Conservation (phyloP, 2,797 vertebrate genomes). For the Microctenopoma stevenorrisi region DNA sequence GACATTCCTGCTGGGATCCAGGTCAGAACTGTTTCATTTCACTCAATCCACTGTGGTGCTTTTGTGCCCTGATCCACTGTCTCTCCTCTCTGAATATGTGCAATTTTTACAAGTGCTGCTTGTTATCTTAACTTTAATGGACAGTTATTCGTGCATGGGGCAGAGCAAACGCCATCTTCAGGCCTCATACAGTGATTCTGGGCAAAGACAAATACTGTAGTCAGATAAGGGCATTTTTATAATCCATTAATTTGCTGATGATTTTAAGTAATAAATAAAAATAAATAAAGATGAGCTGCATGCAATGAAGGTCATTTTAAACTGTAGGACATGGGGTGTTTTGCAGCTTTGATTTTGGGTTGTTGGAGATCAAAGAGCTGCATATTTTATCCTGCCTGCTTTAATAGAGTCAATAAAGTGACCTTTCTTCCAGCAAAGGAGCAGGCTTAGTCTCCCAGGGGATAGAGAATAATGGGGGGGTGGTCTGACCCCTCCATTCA, state of each 20-base stretch:
- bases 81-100: slow-evolving; percentile 38
- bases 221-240: not conserved
- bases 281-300: not conserved
- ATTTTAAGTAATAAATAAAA: not conserved
- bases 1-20: slow-evolving; percentile 96
- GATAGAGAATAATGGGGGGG: slow-evolving; percentile 26
- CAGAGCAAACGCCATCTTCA: slow-evolving; percentile 19
- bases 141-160: slow-evolving; percentile 17
- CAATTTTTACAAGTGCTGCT: slow-evolving; percentile 39
- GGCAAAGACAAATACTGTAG: not conserved
- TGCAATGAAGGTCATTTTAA: slow-evolving; percentile 3
- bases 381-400: slow-evolving; percentile 61
- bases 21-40: slow-evolving; percentile 74
- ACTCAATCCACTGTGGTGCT: slow-evolving; percentile 32
- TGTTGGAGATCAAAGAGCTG: slow-evolving; percentile 30
- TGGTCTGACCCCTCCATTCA: slow-evolving; percentile 48
- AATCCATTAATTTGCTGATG: not conserved
- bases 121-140: slow-evolving; percentile 43
- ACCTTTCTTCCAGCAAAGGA: slow-evolving; percentile 62
- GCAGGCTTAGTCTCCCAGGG: slow-evolving; percentile 48
- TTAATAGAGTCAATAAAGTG: slow-evolving; percentile 71
- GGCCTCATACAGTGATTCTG: slow-evolving; percentile 8
- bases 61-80: slow-evolving; percentile 32
- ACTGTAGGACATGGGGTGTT: slow-evolving; percentile 1
- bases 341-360: slow-evolving; percentile 5